Evolutionary conservation across 92 coral and sea anemone species (phyloP).

Genomic region (Zoanthus sansibaricus): DNA sequence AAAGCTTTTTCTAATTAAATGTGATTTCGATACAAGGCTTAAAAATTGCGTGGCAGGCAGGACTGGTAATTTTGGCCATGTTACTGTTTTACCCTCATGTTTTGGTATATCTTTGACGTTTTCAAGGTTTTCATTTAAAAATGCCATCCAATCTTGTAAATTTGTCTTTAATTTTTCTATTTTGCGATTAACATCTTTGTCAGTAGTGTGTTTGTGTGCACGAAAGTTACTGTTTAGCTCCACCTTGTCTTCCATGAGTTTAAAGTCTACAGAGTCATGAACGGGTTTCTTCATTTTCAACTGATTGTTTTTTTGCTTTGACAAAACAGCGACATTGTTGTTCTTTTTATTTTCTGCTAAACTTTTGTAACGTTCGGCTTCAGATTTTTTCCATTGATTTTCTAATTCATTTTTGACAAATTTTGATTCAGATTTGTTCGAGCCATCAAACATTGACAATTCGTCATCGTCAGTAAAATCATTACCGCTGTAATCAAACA

Average conservation of each 20-base stretch:
- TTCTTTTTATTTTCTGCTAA: background rate
- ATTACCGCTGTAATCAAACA: background rate
- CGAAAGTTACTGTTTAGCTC: background rate
- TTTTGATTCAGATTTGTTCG: background rate
- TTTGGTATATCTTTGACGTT: background rate
- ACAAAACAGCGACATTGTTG: background rate
- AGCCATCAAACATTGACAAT: background rate
- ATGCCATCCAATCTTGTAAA: background rate
- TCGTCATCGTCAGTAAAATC: background rate
- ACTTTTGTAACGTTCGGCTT: background rate
- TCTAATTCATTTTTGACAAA: background rate
- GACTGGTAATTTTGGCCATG: background rate
- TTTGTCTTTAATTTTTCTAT: background rate
- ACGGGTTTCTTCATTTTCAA: background rate
- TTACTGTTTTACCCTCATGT: background rate
- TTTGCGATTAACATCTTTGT: background rate
- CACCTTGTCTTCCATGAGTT: background rate
- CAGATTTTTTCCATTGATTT: background rate
- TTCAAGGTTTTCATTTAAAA: background rate
- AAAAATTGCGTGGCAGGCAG: background rate
- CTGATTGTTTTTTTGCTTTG: background rate
- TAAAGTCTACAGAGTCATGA: background rate
- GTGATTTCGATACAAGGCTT: conserved; percentile 4
- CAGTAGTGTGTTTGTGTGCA: background rate
- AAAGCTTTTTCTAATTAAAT: background rate